These are phyloP conservation scores for Caenorhabditis sp. DNA, from an alignment of 2,888 invertebrate genomes.

Conservation along the genomic window DNA sequence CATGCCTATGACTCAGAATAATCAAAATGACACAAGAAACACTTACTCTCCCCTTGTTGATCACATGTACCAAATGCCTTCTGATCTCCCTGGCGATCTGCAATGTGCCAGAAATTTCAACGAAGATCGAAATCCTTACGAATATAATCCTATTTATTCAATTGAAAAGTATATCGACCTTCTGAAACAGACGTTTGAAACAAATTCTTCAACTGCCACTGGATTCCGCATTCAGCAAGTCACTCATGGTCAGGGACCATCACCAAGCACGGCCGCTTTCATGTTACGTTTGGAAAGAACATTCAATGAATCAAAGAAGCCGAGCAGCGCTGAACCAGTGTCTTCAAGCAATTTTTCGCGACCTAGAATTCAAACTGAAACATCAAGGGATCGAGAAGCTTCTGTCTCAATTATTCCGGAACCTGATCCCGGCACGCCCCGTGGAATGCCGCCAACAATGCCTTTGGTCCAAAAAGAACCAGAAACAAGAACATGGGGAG, in stretches of 20 bases:
- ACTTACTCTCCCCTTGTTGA: conserved; percentile 12
- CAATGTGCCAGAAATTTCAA: neutral
- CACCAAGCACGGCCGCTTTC: conserved; percentile 20
- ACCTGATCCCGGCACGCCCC: neutral
- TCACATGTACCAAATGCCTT: conserved; percentile 25
- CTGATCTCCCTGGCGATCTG: neutral
- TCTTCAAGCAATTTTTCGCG: no score
- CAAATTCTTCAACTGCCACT: neutral
- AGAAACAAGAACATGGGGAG: neutral
- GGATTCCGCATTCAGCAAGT: conserved; percentile 16
- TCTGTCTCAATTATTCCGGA: neutral
- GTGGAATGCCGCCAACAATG: neutral
- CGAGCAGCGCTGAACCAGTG: neutral
- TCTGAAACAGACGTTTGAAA: conserved; percentile 6
- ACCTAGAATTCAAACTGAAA: no score
- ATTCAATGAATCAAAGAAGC: no score
- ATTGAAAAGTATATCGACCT: conserved; percentile 8
- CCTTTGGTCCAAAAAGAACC: neutral
- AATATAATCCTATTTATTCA: conserved; percentile 4
- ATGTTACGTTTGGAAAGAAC: conserved; percentile 13
- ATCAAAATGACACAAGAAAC: neutral
- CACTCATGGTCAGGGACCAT: neutral
- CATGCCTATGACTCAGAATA: neutral
- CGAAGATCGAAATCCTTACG: neutral
- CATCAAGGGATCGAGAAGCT: no score